Base-by-base conservation (phyloP, 2,113 vertebrate species). In the Sitta europaea region DNA sequence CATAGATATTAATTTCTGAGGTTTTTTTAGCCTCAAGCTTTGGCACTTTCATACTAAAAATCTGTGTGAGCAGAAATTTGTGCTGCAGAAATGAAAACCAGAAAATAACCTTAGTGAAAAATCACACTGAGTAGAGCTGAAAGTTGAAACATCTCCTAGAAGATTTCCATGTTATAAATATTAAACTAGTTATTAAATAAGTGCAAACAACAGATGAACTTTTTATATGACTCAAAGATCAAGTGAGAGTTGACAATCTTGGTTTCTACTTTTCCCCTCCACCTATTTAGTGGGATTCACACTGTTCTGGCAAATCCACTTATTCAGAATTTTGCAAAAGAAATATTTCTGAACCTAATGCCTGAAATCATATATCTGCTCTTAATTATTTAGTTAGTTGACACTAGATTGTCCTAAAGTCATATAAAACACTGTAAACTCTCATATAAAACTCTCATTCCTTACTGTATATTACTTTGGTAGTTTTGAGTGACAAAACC, bases 401-500 rank as follows among this genome's bases (percentile, higher is more conserved):
- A 28, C 27, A 40, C 14, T n/a, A 21, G 67, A 14, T 58, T 82
- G 42, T 88, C 28, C 63, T 72, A 3, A 94, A 96, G 45, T 95
- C 96, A 65, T 72, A 70, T 72, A 66, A 77, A 97, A 74, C 14
- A 27, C 58, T 75, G 5, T 3, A 24, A 88, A 75, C 36, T n/a
- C n/a, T n/a, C n/a, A n/a, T n/a, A n/a, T n/a, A n/a, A n/a, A n/a
- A 42, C 70, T 40, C 31, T 61, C 29, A 33, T 81, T 59, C 59
- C 74, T 75, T 58, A 28, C 66, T 92, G 86, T 81, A 35, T 62
- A 54, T 95, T 90, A 42, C 48, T 10, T 53, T 51, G 80, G 58
- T 80, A 48, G 83, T 93, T 94, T 80, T 92, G 92, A 96, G 78
- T 95, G 97, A 90, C 92, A 94, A 95, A 97, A 88, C 78, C 58